Base-by-base conservation (phyloP, 2,888 invertebrate species). In the Amphiduros pacificus region DNA sequence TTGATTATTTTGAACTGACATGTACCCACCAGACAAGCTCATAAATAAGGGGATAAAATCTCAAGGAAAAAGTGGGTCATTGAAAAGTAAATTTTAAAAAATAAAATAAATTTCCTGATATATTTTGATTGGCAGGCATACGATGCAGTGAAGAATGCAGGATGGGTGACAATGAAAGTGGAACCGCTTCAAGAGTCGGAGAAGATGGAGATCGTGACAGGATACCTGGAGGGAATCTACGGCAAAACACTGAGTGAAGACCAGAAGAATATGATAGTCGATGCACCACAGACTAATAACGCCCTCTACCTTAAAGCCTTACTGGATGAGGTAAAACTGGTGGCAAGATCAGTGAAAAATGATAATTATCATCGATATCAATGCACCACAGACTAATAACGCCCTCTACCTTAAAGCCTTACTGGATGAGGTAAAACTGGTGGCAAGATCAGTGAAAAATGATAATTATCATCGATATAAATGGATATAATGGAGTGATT, bases 261-360 rank as follows among this genome's bases (percentile, higher is more conserved):
- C 9, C 74, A 74, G 69, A 74, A 71, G 55, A 62, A 67, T 6
- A 52, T 74, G 68, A 70, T 76, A 11, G 69, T 74, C 11, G 60
- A 66, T n/a, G 66, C 73, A 4, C 59, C 65, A 24, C 74, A 74
- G 65, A 74, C 74, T 0, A 68, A 73, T 52, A 76, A 74, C 58
- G 71, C 76, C 6, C 66, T 76, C 28, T 76, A 73, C 57, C 68
- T 76, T 20, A 68, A 70, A 9, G 71, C 73, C 2, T 62, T 76
- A 6, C 65, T 76, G 6, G 76, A 76, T 66, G 76, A 76, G 72
- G 76, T 76, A 20, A 59, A 57, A 9, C 20, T n/a, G n/a, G n/a
- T n/a, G n/a, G n/a, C n/a, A n/a, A n/a, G n/a, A n/a, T n/a, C n/a
- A n/a, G n/a, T n/a, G n/a, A n/a, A n/a, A n/a, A n/a, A n/a, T n/a